Base-by-base conservation (phyloP, 2,113 vertebrate genomes). In the Aspiorhynchus laticeps region DNA sequence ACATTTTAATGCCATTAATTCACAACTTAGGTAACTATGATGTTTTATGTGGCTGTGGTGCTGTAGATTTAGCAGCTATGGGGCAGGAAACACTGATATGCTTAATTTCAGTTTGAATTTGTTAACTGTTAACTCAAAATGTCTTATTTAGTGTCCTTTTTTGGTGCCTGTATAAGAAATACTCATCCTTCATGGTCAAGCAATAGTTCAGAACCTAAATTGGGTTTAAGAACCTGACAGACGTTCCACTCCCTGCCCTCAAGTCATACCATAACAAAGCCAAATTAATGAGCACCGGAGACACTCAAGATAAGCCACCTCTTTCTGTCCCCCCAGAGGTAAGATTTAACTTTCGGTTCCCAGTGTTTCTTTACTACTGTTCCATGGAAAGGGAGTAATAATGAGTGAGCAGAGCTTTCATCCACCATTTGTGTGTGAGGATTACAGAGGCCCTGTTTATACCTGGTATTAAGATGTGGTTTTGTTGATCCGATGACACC, bases 151-250 rank as follows among this genome's bases (percentile, higher is more conserved):
- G 4, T 33, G 17, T 33, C 17, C 11, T 67, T 65, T 65, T 31
- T 28, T 7, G 12, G 15, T 73, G 15, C 46, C 9, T 4, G 36
- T 33, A 26, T 41, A 31, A 17, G 10, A 67, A 85, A 75, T 56
- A 59, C 59, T 90, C 87, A 84, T 65, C 48, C 59, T 1, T 86
- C 80, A 91, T 89, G 85, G 87, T 7, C 28, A 88, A 88, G 86
- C 87, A 61, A 63, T 43, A 19, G 28, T 84, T 86, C 79, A 88
- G 86, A 84, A 80, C 85, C 71, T 88, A 88, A 91, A 92, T 92
- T 89, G 88, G 88, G 90, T 79, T 86, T 81, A 86, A 88, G 85
- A 87, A 86, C 46, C 6, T 65, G 86, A 84, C 83, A 9, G 26
- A 65, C 76, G 53, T 85, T 88, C 80, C 78, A 63, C 80, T 90